Evolutionary conservation across 2,888 invertebrate species (phyloP).

Genomic region (Thyatira batis): DNA sequence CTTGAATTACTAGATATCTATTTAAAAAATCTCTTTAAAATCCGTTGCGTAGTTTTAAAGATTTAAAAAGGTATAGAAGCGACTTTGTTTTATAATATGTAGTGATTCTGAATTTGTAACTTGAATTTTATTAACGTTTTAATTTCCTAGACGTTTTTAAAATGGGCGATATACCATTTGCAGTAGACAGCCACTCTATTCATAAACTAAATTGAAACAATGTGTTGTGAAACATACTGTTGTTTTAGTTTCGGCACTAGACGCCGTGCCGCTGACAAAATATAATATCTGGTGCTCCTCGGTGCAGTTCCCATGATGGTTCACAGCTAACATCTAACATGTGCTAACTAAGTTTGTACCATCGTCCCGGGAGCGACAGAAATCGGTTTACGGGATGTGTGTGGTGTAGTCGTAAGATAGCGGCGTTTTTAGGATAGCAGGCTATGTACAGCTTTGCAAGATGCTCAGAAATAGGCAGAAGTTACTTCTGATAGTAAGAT

Average conservation of each 20-base stretch:
- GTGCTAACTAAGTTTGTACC: constrained; percentile 58
- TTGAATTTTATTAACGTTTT: too few relatives aligned
- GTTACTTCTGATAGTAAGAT: too few relatives aligned
- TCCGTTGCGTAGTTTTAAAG: too few relatives aligned
- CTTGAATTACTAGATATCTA: too few relatives aligned
- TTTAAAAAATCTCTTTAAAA: too few relatives aligned
- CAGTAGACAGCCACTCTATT: neutral
- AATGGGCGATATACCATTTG: neutral
- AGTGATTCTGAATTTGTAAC: too few relatives aligned
- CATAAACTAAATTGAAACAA: neutral
- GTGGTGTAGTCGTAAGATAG: constrained; percentile 15
- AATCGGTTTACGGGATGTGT: constrained; percentile 53
- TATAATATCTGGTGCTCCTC: constrained; percentile 14
- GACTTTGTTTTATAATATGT: too few relatives aligned
- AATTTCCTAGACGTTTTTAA: too few relatives aligned
- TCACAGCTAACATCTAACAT: constrained; percentile 38
- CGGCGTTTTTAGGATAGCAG: neutral
- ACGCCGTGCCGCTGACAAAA: constrained; percentile 11
- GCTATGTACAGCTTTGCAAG: too few relatives aligned
- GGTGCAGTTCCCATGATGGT: constrained; percentile 15
- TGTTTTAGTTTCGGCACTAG: neutral
- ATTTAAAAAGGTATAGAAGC: too few relatives aligned
- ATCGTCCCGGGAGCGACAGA: constrained; percentile 46
- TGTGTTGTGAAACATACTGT: constrained; percentile 7
- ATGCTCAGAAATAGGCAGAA: neutral